Evolutionary conservation across 2,888 invertebrate genomes (phyloP), one percentile per base, ranked within the genome.

Genomic region (Caenorhabditis sinica): DNA sequence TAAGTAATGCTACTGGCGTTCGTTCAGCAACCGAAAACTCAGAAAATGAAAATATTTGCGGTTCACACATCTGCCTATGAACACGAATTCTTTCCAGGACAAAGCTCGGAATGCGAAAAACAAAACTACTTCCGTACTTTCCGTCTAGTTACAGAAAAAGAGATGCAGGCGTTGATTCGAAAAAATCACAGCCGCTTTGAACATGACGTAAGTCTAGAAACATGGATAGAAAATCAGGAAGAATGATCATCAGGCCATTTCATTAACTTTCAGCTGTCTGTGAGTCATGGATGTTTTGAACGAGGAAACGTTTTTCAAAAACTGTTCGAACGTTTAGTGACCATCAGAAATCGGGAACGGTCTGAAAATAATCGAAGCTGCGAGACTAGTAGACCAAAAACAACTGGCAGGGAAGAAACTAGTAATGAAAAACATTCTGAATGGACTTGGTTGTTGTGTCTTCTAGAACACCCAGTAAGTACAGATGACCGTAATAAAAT

Each of bases 81-180:
- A 17, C 63, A 23, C 43, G 17, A 45, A 20, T 11, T 45, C 43
- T 65, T 23, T 25, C 15, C 28, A 45, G 20, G 28, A 28, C 36
- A 63, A 23, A n/a, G n/a, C 61, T 40, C 11, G 40, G 23, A 63
- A 58, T 30, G 58, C 5, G 61, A 30, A 66, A 45, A 68, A 68
- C 33, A 68, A 51, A 53, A 68, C 51, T 53, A 49, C 49, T 13
- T 11, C 13, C 51, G 68, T 36, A n/a, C 68, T 68, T 68, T 53
- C 20, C 13, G 68, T 51, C 53, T 68, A 36, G 30, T 23, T 30
- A 49, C 23, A 25, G 11, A 23, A 25, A 23, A 33, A 13, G 23
- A 20, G 15, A 25, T 25, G 63, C 25, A 65, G 51, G 28, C 13
- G n/a, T n/a, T n/a, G n/a, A n/a, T n/a, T n/a, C 13, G 6, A 5